Evolutionary conservation across 2,888 invertebrate species (phyloP).

Genomic region (Acrobasis repandana): DNA sequence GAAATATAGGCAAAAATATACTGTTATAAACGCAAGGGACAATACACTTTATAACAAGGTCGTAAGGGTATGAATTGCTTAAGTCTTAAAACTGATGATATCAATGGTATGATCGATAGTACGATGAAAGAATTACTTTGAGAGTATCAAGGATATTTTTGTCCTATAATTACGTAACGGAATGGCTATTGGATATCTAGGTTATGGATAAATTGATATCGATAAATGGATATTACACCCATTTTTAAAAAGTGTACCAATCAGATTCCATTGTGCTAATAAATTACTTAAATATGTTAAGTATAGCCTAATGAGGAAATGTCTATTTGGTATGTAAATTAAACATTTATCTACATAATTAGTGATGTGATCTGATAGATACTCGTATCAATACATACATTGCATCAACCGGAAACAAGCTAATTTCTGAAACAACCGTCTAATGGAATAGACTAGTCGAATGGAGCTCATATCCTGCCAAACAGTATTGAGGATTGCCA

Average conservation of each 20-base stretch:
- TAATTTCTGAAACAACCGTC: not conserved
- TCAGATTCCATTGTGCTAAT: too few species aligned
- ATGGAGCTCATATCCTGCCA: not conserved
- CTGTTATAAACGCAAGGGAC: not conserved
- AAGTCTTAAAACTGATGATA: slow-evolving; percentile 29
- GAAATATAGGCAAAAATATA: slow-evolving; percentile 30
- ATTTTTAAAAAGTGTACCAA: too few species aligned
- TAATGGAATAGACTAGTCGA: slow-evolving; percentile 7
- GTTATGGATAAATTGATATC: too few species aligned
- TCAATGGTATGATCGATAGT: slow-evolving; percentile 40
- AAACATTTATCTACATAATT: too few species aligned
- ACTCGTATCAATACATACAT: not conserved
- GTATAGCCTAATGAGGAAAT: too few species aligned
- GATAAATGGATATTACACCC: too few species aligned
- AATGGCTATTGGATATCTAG: too few species aligned
- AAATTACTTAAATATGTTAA: too few species aligned
- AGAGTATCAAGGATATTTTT: slow-evolving; percentile 18
- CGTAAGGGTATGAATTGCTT: slow-evolving; percentile 2
- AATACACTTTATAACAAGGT: not conserved
- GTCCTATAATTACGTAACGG: not conserved
- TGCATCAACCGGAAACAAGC: not conserved
- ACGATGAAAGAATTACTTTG: slow-evolving; percentile 37
- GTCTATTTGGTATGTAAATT: too few species aligned
- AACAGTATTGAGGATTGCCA: not conserved
- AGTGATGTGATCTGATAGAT: too few species aligned